phyloP scores from a whole-genome alignment of 2,113 vertebrate species.

The Corapipo altera region DNA sequence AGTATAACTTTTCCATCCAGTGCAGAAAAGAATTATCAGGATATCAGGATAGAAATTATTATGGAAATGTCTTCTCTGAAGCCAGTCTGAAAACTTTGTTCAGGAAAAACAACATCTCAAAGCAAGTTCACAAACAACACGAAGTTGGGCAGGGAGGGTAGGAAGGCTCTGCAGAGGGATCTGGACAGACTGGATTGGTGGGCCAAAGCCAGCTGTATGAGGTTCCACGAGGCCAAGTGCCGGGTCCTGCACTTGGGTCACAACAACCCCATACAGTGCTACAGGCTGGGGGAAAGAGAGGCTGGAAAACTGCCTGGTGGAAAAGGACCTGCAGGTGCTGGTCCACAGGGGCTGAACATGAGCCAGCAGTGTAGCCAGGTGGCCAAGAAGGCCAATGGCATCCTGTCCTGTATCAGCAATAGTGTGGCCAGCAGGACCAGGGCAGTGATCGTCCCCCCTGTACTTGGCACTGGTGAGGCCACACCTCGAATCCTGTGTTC shows the following conservation, averaged over 20 bases:
- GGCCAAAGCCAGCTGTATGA: accelerated
- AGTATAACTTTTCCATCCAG: not conserved
- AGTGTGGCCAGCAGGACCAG: not conserved
- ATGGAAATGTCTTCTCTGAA: not conserved
- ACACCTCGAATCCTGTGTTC: accelerated
- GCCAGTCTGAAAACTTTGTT: not conserved
- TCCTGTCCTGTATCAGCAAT: not conserved
- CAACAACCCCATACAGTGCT: not conserved
- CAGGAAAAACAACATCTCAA: not conserved
- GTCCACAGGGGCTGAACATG: not conserved
- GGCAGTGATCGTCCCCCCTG: accelerated
- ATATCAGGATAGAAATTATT: not conserved
- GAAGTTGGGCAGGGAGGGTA: not conserved
- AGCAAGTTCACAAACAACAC: not conserved
- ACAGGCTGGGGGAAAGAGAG: not conserved
- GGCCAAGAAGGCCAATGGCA: not conserved
- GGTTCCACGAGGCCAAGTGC: not conserved
- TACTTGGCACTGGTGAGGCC: accelerated
- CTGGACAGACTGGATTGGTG: not conserved
- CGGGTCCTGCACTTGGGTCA: not conserved
- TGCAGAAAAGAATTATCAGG: not conserved
- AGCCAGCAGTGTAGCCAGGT: not conserved
- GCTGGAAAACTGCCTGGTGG: not conserved
- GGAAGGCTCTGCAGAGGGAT: not conserved
- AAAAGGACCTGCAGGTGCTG: not conserved